Base-by-base conservation (phyloP, 2,888 invertebrate genomes). In the Ectemnius lituratus region DNA sequence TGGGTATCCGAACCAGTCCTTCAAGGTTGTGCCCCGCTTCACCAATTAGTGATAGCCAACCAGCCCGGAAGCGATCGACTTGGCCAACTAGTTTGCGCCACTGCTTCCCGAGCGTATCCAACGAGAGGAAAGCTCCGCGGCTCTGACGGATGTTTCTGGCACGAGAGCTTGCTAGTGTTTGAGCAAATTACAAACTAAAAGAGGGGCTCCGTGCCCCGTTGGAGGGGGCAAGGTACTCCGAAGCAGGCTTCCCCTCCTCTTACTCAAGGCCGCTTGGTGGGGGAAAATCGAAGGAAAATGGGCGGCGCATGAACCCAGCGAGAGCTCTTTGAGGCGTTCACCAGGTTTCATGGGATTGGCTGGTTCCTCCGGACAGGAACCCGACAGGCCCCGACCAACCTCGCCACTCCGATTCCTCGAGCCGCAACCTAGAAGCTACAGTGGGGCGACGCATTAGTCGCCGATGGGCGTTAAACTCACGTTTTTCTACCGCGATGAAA, bases 181-280 rank as follows among this genome's bases (percentile, higher is more conserved):
- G 91, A 91, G 88, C 88, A 90, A 89, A 90, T 90, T 89, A 89
- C 89, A 87, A 86, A 86, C 89, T 90, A 89, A 90, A 90, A 88
- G 88, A 81, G 85, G 73, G 81, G 75, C 80, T 84, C 79, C 78
- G 81, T 80, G 76, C 37, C 37, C 61, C 69, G 79, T 70, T 75
- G 76, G 81, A 70, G 78, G 79, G 84, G 81, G 85, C 82, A 52
- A 16, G 87, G 37, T 37, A 37, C 37, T 85, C 82, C 60, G 84
- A 65, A 71, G 67, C 73, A 58, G 68, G 75, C 45, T 66, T 45
- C 13, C 49, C 65, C 46, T 69, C 76, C 72, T 64, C 2, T 11
- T n/a, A 2, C 11, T 11, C 52, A 27, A 37, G n/a, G 14, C n/a
- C 23, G 18, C 6, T 0, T 0, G 20, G 81, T 62, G 72, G 82